A percentile compares a stretch with the other conserved stretches of the same genome.
These are phyloP conservation scores for Oreochromis tanganicae DNA, from an alignment of 2,113 vertebrate species.

Conservation along the genomic window DNA sequence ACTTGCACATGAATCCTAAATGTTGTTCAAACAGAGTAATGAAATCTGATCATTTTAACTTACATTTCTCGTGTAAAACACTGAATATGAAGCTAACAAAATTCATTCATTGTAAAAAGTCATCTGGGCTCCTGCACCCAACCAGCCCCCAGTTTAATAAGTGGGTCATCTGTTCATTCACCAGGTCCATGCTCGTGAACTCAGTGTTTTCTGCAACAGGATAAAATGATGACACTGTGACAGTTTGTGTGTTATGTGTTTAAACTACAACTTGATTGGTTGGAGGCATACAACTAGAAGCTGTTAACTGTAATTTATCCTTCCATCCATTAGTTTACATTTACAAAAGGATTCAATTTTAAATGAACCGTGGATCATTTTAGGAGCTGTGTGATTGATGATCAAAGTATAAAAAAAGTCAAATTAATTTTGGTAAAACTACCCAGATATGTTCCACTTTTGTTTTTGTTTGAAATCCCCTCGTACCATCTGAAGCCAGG, in stretches of 20 bases:
- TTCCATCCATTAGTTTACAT: neutral
- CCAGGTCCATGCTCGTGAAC: neutral
- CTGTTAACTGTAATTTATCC: neutral
- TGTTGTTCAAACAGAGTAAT: neutral
- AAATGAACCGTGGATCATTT: neutral
- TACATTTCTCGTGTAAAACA: neutral
- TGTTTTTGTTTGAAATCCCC: neutral
- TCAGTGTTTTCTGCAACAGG: neutral
- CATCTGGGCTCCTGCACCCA: accelerated
- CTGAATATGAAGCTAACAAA: neutral
- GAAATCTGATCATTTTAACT: neutral
- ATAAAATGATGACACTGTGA: accelerated
- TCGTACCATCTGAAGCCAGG: accelerated
- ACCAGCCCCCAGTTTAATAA: neutral
- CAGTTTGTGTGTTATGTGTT: neutral
- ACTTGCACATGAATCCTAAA: neutral
- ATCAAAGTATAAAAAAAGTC: neutral
- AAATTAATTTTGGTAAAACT: accelerated
- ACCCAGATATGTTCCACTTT: neutral
- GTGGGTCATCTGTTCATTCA: neutral
- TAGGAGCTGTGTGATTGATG: neutral
- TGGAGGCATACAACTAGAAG: neutral
- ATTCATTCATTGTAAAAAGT: neutral
- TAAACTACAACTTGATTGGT: neutral
- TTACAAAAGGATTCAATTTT: neutral